Percentiles rank a stretch among this genome's conserved stretches.
Conservation (phyloP, 2,888 invertebrate genomes). For the Torymus aiolomorphi region DNA sequence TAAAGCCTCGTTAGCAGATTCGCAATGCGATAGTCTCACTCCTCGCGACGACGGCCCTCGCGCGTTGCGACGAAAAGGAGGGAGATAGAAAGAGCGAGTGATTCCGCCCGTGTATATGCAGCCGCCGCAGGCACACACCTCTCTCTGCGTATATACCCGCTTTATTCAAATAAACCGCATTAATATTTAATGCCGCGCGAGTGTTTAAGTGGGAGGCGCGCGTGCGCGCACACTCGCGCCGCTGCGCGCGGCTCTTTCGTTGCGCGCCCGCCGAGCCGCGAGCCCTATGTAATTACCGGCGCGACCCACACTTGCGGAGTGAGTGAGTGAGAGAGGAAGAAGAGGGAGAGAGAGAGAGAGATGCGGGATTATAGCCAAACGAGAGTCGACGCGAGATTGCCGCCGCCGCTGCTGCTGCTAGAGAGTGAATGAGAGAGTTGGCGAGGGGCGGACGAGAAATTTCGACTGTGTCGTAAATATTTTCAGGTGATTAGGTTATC, state of each 20-base stretch:
- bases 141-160: conserved; percentile 58
- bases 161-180: conserved; percentile 72
- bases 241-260: conserved; percentile 18
- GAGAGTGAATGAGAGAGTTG: neutral
- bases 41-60: conserved; percentile 21
- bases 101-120: too few species aligned
- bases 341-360: conserved; percentile 54
- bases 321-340: conserved; percentile 44
- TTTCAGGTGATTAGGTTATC: conserved; percentile 1
- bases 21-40: conserved; percentile 56
- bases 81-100: too few species aligned
- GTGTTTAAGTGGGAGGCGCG: conserved; percentile 71
- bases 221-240: conserved; percentile 2
- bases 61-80: neutral
- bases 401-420: conserved; percentile 10
- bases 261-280: conserved; percentile 64
- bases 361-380: conserved; percentile 43
- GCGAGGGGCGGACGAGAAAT: conserved; percentile 7
- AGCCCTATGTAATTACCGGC: conserved; percentile 70
- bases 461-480: conserved; percentile 11
- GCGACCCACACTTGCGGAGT: conserved; percentile 64
- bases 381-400: conserved; percentile 27
- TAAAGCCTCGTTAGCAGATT: conserved; percentile 63
- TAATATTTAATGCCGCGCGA: conserved; percentile 71
- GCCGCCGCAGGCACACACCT: conserved; percentile 58